Percentiles rank a stretch among this genome's conserved stretches.
Conservation (phyloP, 2,797 vertebrate species). For the Amblyopsis hoosieri region DNA sequence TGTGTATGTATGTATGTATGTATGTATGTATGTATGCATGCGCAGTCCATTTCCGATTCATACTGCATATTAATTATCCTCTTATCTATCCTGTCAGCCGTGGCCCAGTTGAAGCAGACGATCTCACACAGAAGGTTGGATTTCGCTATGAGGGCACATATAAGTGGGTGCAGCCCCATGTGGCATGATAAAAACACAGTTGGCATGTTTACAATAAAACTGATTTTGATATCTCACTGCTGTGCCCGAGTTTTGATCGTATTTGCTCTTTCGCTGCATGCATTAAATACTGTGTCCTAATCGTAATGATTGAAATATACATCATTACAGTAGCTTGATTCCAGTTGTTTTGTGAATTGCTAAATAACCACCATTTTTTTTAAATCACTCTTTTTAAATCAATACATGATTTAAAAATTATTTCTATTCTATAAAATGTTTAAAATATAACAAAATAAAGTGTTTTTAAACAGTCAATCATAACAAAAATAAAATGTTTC, state of each 20-base stretch:
- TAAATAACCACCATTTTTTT: too few relatives aligned
- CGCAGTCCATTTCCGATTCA: too few relatives aligned
- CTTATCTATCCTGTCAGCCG: slow-evolving; percentile 68
- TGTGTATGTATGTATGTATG: background rate
- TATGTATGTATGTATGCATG: too few relatives aligned
- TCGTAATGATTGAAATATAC: slow-evolving; percentile 16
- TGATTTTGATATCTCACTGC: slow-evolving; percentile 26
- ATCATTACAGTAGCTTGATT: slow-evolving; percentile 16
- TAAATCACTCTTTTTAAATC: too few relatives aligned
- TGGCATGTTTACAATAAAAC: slow-evolving; percentile 36
- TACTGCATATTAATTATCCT: background rate
- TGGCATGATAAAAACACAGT: slow-evolving; percentile 38
- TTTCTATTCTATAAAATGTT: too few relatives aligned
- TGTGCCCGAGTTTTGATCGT: background rate
- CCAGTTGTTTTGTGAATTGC: background rate
- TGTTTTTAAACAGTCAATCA: too few relatives aligned
- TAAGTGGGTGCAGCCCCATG: slow-evolving; percentile 90
- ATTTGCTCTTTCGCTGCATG: slow-evolving; percentile 43
- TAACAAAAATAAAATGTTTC: too few relatives aligned
- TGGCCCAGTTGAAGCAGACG: slow-evolving; percentile 85
- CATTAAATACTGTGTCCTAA: slow-evolving; percentile 13
- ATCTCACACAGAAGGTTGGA: slow-evolving; percentile 84
- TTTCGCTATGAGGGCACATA: slow-evolving; percentile 91
- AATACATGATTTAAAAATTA: too few relatives aligned
- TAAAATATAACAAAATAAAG: too few relatives aligned